Base-by-base conservation (phyloP, 1,140 invertebrate species). In the Lasaia peninsularis region DNA sequence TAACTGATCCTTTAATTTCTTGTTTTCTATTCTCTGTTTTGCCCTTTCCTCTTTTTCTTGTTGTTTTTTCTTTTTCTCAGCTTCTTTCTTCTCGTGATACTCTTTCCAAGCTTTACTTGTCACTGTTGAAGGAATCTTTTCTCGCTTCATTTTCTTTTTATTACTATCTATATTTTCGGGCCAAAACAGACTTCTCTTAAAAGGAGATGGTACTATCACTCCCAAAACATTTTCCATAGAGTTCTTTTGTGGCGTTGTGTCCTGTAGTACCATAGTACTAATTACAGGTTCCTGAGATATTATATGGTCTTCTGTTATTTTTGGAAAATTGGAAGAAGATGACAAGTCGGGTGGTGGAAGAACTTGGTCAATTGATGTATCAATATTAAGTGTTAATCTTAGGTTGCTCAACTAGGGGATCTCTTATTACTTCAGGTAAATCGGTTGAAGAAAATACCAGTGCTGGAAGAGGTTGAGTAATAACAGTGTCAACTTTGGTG, bases 181-280 rank as follows among this genome's bases (percentile, higher is more conserved):
- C 60, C 56, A 63, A 63, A 63, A 63, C 40, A 63, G 49, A 57
- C 44, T 54, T 34, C 52, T 63, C 20, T 63, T 63, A 50, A 63
- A 63, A 51, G 61, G 61, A 54, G 61, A 58, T 37, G 61, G 61
- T 18, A 63, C 56, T 49, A 58, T 63, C n/a, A 63, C 56, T 58
- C 56, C 56, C 52, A 63, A 58, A 58, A 55, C 52, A 34, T 10
- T 50, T 51, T 58, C 55, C 31, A 63, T 33, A 54, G 52, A 50
- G 11, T 63, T 57, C 34, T 53, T 53, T 21, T 55, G 52, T 56
- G 56, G 62, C 28, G 52, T 59, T 52, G 12, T 56, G 34, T 51
- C 35, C 37, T 55, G 53, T 44, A 44, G 24, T 55, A 44, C 53
- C 53, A 55, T 55, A 31, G 10, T 44, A 55, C 35, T 54, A 54